Conservation (phyloP, 2,888 invertebrate species). For the Aquatica leii region DNA sequence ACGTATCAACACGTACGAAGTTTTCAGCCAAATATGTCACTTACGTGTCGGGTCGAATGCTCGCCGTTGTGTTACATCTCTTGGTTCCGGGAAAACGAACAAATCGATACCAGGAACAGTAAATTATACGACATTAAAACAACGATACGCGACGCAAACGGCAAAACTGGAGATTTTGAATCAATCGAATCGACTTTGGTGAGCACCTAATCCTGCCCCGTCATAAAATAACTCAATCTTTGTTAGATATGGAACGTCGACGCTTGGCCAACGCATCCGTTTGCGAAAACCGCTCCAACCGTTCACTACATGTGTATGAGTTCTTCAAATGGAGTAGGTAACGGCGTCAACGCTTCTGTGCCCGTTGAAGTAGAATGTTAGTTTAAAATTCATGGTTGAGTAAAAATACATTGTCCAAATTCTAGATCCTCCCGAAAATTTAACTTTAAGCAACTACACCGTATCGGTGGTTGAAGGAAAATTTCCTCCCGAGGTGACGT, state of each 20-base stretch:
- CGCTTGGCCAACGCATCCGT: constrained; percentile 79
- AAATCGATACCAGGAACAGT: constrained; percentile 67
- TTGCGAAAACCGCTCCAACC: constrained; percentile 80
- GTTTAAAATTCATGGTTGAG: constrained; percentile 55
- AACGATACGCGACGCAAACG: constrained; percentile 74
- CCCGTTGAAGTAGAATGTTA: constrained; percentile 91
- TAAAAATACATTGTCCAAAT: constrained; percentile 7
- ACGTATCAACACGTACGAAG: constrained; percentile 75
- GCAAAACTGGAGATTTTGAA: constrained; percentile 85
- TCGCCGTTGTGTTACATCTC: constrained; percentile 84
- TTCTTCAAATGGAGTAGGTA: constrained; percentile 78
- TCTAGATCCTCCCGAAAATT: constrained; percentile 84
- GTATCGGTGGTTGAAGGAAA: constrained; percentile 67
- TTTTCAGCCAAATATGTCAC: constrained; percentile 61
- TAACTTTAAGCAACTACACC: constrained; percentile 70
- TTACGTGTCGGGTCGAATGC: constrained; percentile 90
- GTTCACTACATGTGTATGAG: constrained; percentile 87
- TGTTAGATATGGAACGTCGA: constrained; percentile 83
- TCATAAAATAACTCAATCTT: no score
- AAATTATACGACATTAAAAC: constrained; percentile 75
- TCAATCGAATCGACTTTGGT: constrained; percentile 87
- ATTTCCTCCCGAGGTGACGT: constrained; percentile 66
- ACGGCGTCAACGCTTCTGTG: constrained; percentile 83
- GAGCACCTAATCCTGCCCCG: constrained; percentile 53
- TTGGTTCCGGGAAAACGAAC: constrained; percentile 82